Evolutionary conservation across 2,797 vertebrate species (phyloP).

Genomic region (Podarcis siculus): DNA sequence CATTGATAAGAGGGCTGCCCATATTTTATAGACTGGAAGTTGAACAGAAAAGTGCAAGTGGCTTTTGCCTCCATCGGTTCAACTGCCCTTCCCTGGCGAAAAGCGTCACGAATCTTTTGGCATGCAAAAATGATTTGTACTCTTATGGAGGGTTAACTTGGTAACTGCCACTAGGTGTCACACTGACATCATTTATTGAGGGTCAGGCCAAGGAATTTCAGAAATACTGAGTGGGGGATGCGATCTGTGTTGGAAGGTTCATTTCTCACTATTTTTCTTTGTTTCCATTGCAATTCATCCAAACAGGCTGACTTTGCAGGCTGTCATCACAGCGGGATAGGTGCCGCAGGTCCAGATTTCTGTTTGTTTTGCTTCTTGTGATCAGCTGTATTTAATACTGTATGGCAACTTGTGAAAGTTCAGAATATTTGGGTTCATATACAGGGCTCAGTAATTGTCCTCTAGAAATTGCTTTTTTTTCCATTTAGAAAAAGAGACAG

Average conservation of each 20-base stretch:
- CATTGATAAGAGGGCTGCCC: background rate
- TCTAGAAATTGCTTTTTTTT: background rate
- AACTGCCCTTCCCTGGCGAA: background rate
- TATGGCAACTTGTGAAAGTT: accelerated
- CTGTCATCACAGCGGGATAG: background rate
- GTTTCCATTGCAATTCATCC: background rate
- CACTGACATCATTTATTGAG: conserved; percentile 54
- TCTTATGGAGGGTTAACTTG: conserved; percentile 60
- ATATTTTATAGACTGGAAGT: background rate
- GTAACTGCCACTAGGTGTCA: conserved; percentile 78
- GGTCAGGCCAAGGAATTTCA: background rate
- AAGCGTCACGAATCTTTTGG: background rate
- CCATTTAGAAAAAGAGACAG: background rate
- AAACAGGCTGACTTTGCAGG: conserved; percentile 3
- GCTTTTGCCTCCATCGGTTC: background rate
- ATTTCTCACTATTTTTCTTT: conserved; percentile 35
- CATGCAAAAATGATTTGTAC: background rate
- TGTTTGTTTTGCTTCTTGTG: conserved; percentile 2
- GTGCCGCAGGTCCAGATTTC: accelerated
- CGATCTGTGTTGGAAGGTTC: conserved; percentile 18
- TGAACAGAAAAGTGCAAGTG: background rate
- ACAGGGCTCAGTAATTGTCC: accelerated
- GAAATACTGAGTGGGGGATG: background rate
- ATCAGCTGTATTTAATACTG: accelerated
- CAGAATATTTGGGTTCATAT: accelerated